These are phyloP conservation scores for Hycleus cichorii DNA, from an alignment of 1,140 invertebrate genomes.

Conservation along the genomic window DNA sequence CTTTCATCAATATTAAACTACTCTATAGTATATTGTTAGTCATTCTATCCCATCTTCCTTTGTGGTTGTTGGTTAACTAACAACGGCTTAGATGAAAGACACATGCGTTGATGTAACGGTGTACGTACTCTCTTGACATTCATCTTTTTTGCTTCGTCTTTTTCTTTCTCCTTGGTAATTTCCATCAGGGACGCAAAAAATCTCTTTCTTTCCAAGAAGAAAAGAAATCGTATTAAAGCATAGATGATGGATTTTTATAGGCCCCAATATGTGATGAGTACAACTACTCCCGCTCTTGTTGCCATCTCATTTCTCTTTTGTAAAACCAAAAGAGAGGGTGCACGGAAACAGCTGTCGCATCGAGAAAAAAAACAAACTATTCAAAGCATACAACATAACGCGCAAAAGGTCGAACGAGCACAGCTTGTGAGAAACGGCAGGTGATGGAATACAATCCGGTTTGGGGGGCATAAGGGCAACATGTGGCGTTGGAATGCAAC, in stretches of 20 bases:
- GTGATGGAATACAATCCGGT: slow-evolving; percentile 13
- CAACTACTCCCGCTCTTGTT: not conserved
- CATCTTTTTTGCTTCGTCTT: no score
- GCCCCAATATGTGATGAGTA: not conserved
- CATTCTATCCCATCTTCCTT: no score
- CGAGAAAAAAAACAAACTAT: not conserved
- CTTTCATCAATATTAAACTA: slow-evolving; percentile 12
- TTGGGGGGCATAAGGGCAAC: slow-evolving; percentile 14
- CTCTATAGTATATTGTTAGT: not conserved
- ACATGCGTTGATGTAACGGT: no score
- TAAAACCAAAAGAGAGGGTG: not conserved
- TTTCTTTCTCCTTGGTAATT: not conserved
- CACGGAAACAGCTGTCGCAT: slow-evolving; percentile 11
- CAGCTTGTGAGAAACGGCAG: slow-evolving; percentile 3
- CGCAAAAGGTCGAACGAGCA: slow-evolving; percentile 1
- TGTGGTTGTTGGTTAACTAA: no score
- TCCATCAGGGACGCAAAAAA: slow-evolving; percentile 1
- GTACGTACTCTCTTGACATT: no score
- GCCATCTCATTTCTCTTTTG: not conserved
- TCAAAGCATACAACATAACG: not conserved
- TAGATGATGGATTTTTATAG: not conserved
- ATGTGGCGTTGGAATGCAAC: slow-evolving; percentile 13
- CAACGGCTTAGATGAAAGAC: no score
- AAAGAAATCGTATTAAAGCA: not conserved
- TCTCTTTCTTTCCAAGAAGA: slow-evolving; percentile 3